Base-by-base conservation (phyloP, 2,888 invertebrate species). In the Mythimna loreyi region DNA sequence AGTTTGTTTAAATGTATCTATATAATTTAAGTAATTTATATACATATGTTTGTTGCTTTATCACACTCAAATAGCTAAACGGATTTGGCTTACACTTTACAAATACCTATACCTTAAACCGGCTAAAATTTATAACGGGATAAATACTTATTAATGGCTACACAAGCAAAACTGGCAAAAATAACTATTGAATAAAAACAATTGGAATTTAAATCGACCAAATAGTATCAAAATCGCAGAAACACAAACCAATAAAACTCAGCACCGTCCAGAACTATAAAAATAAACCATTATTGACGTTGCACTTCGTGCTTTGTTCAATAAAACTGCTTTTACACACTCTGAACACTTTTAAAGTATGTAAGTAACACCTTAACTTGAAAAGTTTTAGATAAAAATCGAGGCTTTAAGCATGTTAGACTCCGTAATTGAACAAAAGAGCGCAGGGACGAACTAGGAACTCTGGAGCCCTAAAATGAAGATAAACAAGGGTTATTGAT, bases 311-410 rank as follows among this genome's bases (percentile, higher is more conserved):
- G 23, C 11, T 43, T 9, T 69, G 25, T 21, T 63, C 65, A 70
- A 52, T 66, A 74, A 78, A 74, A 66, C 40, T 21, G n/a, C 52
- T 69, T 73, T 78, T 67, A 68, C 62, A 70, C 43, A 56, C 72
- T 75, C 40, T 50, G 45, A 65, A 77, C 58, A 72, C 64, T 75
- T 68, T 57, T 36, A 53, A 71, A 74, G 71, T 60, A 68, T 36
- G 36, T 36, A 13, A 74, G 67, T 53, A 61, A 74, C 67, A 68
- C 64, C 63, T 81, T 68, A 43, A 83, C 60, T 75, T 66, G 58
- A 21, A 30, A 83, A 72, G 57, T 82, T 76, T 72, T 25, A 61
- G 66, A 72, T 75, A 75, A 67, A 72, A 72, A 69, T 77, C 66
- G 56, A 72, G 30, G 30, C 60, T 71, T 67, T 73, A 69, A 75